phyloP scores from a whole-genome alignment of 2,888 invertebrate species.

The Stenchaetothrips biformis region DNA sequence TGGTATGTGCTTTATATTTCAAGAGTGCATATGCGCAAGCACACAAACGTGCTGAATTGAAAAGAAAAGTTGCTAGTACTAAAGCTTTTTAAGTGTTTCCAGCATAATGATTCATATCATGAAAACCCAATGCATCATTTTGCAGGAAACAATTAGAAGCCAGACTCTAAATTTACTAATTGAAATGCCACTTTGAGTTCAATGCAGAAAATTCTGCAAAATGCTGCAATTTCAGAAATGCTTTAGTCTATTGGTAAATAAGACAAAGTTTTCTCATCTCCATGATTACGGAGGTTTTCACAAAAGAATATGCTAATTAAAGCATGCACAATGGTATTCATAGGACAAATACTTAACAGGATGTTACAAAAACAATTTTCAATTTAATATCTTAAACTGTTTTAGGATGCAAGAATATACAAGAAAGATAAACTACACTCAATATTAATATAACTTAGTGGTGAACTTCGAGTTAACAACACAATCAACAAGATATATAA shows the following conservation, averaged over 20 bases:
- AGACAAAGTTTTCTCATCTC: too few relatives aligned
- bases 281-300: too few relatives aligned
- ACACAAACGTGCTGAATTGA: slow-evolving; percentile 28
- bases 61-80: slow-evolving; percentile 19
- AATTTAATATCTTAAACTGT: too few relatives aligned
- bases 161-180: background rate
- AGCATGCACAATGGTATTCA: too few relatives aligned
- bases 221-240: too few relatives aligned
- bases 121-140: background rate
- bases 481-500: background rate
- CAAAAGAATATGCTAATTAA: too few relatives aligned
- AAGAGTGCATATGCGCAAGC: slow-evolving; percentile 33
- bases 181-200: background rate
- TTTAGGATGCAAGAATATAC: too few relatives aligned
- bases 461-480: background rate
- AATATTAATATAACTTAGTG: background rate
- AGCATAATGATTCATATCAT: background rate
- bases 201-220: background rate
- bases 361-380: too few relatives aligned
- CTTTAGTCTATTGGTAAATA: too few relatives aligned
- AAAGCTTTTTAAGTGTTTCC: background rate
- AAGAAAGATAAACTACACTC: background rate
- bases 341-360: too few relatives aligned
- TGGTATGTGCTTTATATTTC: slow-evolving; percentile 51
- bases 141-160: background rate